Percentiles rank a stretch among this genome's conserved stretches.
Conservation (phyloP, 2,797 vertebrate genomes). For the Moxostoma hubbsi region DNA sequence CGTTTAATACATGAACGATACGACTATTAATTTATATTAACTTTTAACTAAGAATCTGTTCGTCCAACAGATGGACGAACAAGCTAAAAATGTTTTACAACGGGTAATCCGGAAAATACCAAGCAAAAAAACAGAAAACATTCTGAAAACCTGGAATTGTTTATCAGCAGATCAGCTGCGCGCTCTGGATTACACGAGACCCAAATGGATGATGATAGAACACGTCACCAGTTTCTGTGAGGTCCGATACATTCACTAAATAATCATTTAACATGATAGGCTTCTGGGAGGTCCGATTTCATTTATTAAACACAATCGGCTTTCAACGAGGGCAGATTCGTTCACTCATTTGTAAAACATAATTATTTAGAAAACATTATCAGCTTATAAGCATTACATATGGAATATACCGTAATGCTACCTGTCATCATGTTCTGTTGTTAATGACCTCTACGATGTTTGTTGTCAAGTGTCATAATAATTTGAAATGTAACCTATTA, state of each 20-base stretch:
- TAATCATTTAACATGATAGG: background rate
- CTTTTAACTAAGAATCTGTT: background rate
- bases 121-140: conserved; percentile 62
- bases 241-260: conserved; percentile 69
- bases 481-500: too few relatives aligned
- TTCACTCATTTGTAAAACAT: too few relatives aligned
- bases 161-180: conserved; percentile 75
- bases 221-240: conserved; percentile 78
- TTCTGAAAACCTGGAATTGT: conserved; percentile 83
- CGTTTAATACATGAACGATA: background rate
- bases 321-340: background rate
- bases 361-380: too few relatives aligned
- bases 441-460: too few relatives aligned
- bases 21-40: background rate
- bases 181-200: conserved; percentile 68
- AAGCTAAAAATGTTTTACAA: conserved; percentile 74
- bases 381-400: too few relatives aligned
- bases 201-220: conserved; percentile 77
- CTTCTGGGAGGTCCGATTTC: conserved; percentile 80
- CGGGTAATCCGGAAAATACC: conserved; percentile 82
- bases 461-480: too few relatives aligned
- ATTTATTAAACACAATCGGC: background rate
- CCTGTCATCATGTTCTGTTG: too few relatives aligned
- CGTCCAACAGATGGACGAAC: conserved; percentile 77
- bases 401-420: too few relatives aligned